Evolutionary conservation across 2,113 vertebrate genomes (phyloP).

Genomic region (Hystrix cristata): DNA sequence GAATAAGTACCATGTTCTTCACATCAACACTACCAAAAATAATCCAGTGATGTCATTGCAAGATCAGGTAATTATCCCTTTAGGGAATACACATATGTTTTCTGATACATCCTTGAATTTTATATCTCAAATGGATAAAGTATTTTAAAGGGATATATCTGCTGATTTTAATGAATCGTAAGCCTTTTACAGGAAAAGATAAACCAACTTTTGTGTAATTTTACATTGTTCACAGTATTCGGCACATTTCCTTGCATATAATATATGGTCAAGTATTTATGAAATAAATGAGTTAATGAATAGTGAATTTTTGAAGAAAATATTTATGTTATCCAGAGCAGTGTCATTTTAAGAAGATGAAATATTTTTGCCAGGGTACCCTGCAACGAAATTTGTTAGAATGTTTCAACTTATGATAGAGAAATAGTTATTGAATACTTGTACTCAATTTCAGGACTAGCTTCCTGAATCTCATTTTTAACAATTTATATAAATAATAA

Average conservation of each 20-base stretch:
- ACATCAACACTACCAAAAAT: constrained; percentile 99
- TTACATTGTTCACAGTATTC: constrained; percentile 4
- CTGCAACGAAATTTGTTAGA: background rate
- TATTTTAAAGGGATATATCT: background rate
- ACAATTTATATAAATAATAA: constrained; percentile 33
- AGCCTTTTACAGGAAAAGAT: background rate
- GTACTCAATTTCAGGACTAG: background rate
- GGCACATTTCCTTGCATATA: background rate
- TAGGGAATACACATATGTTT: background rate
- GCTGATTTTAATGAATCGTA: background rate
- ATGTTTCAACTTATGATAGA: background rate
- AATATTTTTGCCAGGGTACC: constrained; percentile 22
- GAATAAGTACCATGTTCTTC: constrained; percentile 98
- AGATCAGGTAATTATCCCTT: constrained; percentile 93
- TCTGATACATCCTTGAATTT: background rate
- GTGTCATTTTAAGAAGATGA: constrained; percentile 23
- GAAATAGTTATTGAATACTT: constrained; percentile 36
- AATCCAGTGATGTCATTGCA: constrained; percentile 99
- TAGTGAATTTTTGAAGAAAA: constrained; percentile 38
- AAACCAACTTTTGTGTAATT: background rate
- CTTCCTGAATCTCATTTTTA: background rate
- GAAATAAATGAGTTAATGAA: background rate
- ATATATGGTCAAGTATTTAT: constrained; percentile 42
- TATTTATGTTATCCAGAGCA: constrained; percentile 9
- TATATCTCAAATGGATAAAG: background rate